Conservation (phyloP, 1,140 invertebrate species). For the Caenorhabditis remanei region DNA sequence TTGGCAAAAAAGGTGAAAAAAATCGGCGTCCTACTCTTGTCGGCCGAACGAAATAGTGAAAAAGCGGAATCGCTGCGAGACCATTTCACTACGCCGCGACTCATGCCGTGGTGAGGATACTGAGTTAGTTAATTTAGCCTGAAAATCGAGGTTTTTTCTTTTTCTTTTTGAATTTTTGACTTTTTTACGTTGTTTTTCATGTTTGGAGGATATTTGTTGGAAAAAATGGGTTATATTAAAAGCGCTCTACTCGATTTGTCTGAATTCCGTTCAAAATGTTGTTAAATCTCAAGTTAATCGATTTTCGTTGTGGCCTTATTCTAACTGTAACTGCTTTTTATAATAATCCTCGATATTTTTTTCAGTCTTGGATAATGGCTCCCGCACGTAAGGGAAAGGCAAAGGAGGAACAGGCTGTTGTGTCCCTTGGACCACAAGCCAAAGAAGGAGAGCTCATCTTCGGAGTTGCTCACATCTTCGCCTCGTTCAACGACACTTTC, state of each 20-base stretch:
- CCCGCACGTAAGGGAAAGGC: constrained; percentile 93
- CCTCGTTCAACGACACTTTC: constrained; percentile 99
- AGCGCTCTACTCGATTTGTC: no score
- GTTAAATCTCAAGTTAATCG: no score
- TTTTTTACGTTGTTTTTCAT: neutral
- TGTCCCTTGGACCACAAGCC: constrained; percentile 95
- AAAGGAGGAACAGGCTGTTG: constrained; percentile 94
- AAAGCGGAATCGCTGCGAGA: constrained; percentile 19
- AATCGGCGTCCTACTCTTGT: constrained; percentile 11
- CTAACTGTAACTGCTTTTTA: neutral
- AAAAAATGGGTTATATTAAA: neutral
- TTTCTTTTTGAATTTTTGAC: neutral
- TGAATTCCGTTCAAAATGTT: no score
- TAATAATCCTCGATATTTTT: neutral
- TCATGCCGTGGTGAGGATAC: neutral
- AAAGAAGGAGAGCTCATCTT: constrained; percentile 97
- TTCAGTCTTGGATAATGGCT: constrained; percentile 84
- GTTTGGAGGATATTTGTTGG: neutral
- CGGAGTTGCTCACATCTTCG: constrained; percentile 98
- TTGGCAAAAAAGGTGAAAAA: constrained; percentile 16
- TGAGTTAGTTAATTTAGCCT: neutral
- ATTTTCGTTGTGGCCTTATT: neutral
- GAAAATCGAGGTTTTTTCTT: constrained; percentile 39
- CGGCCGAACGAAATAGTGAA: constrained; percentile 14
- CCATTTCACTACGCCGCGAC: constrained; percentile 27